Conservation (phyloP, 1,140 invertebrate species). For the Andricus grossulariae region DNA sequence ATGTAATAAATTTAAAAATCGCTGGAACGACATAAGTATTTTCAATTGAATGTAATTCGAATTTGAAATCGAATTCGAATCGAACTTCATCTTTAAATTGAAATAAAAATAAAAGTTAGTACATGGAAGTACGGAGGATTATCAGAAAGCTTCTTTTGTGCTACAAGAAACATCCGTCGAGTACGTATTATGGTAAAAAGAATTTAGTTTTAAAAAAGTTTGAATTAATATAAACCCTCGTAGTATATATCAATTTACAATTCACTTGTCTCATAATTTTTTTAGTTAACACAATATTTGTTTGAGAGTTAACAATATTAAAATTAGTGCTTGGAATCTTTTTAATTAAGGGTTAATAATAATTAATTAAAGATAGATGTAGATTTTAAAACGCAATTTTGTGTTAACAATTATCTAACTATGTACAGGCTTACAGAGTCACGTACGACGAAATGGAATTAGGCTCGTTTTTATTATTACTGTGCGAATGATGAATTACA, state of each 20-base stretch:
- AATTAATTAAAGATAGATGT: no score
- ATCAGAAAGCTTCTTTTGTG: not conserved
- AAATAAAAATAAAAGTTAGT: not conserved
- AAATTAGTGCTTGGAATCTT: no score
- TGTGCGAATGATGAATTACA: slow-evolving; percentile 31
- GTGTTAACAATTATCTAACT: not conserved
- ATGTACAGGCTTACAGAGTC: slow-evolving; percentile 36
- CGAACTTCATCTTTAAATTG: not conserved
- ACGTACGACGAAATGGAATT: slow-evolving; percentile 15
- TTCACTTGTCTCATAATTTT: no score
- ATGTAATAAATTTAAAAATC: slow-evolving; percentile 22
- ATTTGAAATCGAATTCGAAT: not conserved
- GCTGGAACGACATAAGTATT: slow-evolving; percentile 3
- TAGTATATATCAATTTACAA: no score
- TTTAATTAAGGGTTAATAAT: no score
- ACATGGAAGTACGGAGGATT: slow-evolving; percentile 4
- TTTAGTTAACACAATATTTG: no score
- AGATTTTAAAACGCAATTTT: no score
- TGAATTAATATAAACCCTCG: no score
- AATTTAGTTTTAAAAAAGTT: no score
- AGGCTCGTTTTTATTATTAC: slow-evolving; percentile 37
- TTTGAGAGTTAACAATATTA: no score
- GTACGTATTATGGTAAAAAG: no score
- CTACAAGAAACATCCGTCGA: not conserved
- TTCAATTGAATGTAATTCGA: not conserved